Base-by-base conservation (phyloP, 2,888 invertebrate genomes). In the Lamproptera curius region DNA sequence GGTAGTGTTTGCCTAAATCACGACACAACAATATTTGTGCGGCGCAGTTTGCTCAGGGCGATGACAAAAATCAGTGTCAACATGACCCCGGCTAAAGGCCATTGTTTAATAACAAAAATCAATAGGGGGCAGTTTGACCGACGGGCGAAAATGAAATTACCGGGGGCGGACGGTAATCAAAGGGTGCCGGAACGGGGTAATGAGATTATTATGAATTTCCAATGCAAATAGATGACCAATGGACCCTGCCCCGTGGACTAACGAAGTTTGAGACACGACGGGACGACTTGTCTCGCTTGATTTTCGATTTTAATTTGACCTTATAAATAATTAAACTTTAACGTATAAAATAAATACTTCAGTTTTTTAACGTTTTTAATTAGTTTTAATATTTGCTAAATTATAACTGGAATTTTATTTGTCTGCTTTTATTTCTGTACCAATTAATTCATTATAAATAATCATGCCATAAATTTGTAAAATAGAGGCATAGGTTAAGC, bases 141-240 rank as follows among this genome's bases (percentile, higher is more conserved):
- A 46, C 52, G 51, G 40, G 38, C 39, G 33, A 50, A 50, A 52
- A 52, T 47, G 28, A n/a, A 63, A 73, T 77, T 75, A 77, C 58
- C 45, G 54, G 59, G 66, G 69, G 52, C 47, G 45, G 54, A 62
- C 56, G 56, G 60, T 69, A 77, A 76, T 83, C 81, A 84, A 80
- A 81, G 74, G 78, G 76, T 65, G 67, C 65, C 49, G 46, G 64
- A 65, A 59, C 53, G 47, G 57, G 50, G 51, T 77, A 75, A 77
- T 76, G 65, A 67, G 66, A 70, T 81, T 84, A 82, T 76, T 80
- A 80, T 77, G 67, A 79, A 81, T 84, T 82, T 75, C 77, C 75
- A 81, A 81, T 82, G 79, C 82, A 86, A 85, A 86, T 83, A 84
- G 72, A 67, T 76, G 75, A 71, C 73, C 73, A 57, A 54, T 63